A percentile compares a stretch with the other conserved stretches of the same genome.
Evolutionary conservation across 2,888 invertebrate species (phyloP).

Genomic region (Synanthedon andrenaeformis): DNA sequence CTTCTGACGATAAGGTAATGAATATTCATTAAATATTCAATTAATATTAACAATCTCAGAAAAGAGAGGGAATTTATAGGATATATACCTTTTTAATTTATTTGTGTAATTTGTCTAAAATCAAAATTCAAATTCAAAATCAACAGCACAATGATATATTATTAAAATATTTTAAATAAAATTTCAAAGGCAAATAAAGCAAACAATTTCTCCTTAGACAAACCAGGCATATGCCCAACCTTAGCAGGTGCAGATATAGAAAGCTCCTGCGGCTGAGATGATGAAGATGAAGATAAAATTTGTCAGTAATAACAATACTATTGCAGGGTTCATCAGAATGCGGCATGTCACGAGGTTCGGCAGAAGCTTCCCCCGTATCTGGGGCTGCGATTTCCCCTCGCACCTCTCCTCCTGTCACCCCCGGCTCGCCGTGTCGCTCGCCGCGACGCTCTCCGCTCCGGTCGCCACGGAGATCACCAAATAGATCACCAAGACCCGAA

Average conservation of each 20-base stretch:
- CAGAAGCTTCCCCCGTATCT: constrained; percentile 54
- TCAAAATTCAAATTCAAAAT: too few relatives aligned
- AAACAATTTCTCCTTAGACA: too few relatives aligned
- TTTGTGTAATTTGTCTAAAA: too few relatives aligned
- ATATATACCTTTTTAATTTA: too few relatives aligned
- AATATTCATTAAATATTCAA: neutral
- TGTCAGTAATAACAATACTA: neutral
- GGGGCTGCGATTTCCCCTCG: constrained; percentile 43
- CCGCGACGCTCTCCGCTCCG: constrained; percentile 46
- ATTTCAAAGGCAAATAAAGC: too few relatives aligned
- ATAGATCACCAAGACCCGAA: constrained; percentile 41
- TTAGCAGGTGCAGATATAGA: too few relatives aligned
- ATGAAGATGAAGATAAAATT: too few relatives aligned
- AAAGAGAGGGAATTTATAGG: neutral
- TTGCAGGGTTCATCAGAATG: constrained; percentile 57
- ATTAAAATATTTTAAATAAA: too few relatives aligned
- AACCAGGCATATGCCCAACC: too few relatives aligned
- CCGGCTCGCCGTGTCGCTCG: constrained; percentile 54
- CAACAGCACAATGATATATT: too few relatives aligned
- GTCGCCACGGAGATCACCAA: constrained; percentile 28
- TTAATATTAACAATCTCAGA: neutral
- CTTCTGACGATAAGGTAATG: constrained; percentile 69
- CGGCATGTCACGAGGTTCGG: constrained; percentile 58
- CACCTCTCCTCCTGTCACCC: constrained; percentile 50
- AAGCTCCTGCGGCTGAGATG: too few relatives aligned